Evolutionary conservation across 1,140 invertebrate species (phyloP), one percentile per base, ranked within the genome.

Genomic region (Sinella curviseta): DNA sequence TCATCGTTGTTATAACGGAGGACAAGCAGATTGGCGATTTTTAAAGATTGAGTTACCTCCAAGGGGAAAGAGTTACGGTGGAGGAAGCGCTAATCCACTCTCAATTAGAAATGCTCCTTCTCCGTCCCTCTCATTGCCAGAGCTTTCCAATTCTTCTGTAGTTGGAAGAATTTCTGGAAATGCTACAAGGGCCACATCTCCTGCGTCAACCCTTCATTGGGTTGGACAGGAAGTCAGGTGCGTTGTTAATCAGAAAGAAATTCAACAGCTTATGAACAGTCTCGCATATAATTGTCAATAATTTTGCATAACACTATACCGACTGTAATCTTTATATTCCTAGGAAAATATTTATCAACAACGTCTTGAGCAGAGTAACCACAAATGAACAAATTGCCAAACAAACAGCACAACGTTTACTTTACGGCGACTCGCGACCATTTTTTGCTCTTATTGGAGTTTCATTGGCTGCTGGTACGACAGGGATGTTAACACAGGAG

Each of bases 381-480:
- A 92, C 90, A 12, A 75, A 75, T 0, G 88, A 89, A 30, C 90
- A 92, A 79, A 86, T 93, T 65, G 86, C 91, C 78, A 88, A 89
- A 81, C 87, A 89, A 67, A 90, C 92, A 1, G 89, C 91, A 0
- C 90, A 88, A 82, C 88, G 89, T 82, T 86, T 93, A 0, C 88
- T 93, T 17, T 92, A 89, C 85, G 92, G 92, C 0, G 77, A 81
- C 26, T 91, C 92, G 0, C 89, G 89, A 8, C 92, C 93, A 0
- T 92, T 93, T 82, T 92, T 94, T 84, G 92, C 92, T 28, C 85
- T 94, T 1, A 91, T 94, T 54, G 93, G 93, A 16, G 89, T 94
- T 0, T 92, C 91, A 60, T 85, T 94, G 76, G 92, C 92, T 4
- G 91, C 92, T 33, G 93, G 92, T 0, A 89, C 90, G 65, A 31